A percentile compares a stretch with the other conserved stretches of the same genome.
Conservation (phyloP, 2,888 invertebrate genomes). For the Toxonevra muliebris region DNA sequence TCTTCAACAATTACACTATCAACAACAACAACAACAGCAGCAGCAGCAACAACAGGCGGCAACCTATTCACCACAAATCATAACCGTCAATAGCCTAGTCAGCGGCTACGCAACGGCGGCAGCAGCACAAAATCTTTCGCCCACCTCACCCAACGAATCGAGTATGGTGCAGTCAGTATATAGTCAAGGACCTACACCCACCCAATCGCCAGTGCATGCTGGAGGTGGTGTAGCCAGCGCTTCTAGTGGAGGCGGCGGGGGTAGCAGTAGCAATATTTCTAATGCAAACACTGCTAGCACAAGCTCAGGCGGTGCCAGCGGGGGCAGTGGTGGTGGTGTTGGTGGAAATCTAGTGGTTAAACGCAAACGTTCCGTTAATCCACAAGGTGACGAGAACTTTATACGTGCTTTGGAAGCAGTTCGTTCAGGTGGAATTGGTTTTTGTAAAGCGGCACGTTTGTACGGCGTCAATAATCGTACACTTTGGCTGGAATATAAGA, state of each 20-base stretch:
- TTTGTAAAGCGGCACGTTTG: constrained; percentile 84
- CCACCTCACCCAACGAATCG: constrained; percentile 69
- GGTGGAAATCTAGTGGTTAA: constrained; percentile 65
- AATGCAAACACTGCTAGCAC: constrained; percentile 39
- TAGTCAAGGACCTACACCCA: constrained; percentile 65
- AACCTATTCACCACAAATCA: constrained; percentile 64
- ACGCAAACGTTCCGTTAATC: constrained; percentile 79
- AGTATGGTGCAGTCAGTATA: constrained; percentile 67
- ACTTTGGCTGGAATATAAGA: constrained; percentile 85
- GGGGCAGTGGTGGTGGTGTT: constrained; percentile 38
- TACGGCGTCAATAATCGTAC: constrained; percentile 88
- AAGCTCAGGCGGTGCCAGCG: constrained; percentile 41
- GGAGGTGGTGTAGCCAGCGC: constrained; percentile 59
- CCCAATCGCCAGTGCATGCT: constrained; percentile 63
- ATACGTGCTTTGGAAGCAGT: constrained; percentile 83
- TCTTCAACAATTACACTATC: constrained; percentile 51
- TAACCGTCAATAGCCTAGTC: constrained; percentile 67
- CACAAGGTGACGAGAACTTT: constrained; percentile 85
- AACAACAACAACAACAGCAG: constrained; percentile 53
- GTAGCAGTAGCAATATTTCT: constrained; percentile 44
- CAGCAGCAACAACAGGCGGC: constrained; percentile 52
- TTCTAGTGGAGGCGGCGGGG: constrained; percentile 51
- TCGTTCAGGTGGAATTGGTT: constrained; percentile 83
- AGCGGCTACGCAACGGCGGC: constrained; percentile 60
- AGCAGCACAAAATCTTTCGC: constrained; percentile 67